These are phyloP conservation scores for Xenopus borealis DNA, from an alignment of 2,113 vertebrate genomes.

Conservation along the genomic window DNA sequence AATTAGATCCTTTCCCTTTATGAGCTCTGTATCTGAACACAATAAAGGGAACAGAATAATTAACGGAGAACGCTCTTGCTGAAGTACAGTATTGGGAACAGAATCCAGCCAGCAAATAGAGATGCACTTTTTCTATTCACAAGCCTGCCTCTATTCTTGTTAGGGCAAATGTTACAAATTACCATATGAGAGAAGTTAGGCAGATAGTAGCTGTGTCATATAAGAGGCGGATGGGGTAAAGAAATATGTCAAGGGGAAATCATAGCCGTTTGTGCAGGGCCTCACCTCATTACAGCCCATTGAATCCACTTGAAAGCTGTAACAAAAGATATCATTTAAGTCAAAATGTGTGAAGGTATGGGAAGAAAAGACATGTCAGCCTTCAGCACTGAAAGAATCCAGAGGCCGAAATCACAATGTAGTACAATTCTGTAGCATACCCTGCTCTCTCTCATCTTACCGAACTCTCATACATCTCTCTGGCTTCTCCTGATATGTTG, in stretches of 20 bases:
- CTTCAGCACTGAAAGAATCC: constrained; percentile 16
- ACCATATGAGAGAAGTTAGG: too few relatives aligned
- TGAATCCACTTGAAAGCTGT: background rate
- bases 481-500: constrained; percentile 36
- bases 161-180: too few relatives aligned
- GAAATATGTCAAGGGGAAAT: background rate
- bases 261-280: background rate
- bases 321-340: constrained; percentile 7
- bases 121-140: too few relatives aligned
- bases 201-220: too few relatives aligned
- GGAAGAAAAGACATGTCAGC: constrained; percentile 11
- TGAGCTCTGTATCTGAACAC: too few relatives aligned
- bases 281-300: constrained; percentile 8
- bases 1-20: too few relatives aligned
- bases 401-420: constrained; percentile 4
- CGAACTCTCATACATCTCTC: constrained; percentile 42
- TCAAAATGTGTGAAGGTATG: constrained; percentile 20
- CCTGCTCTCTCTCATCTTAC: constrained; percentile 29
- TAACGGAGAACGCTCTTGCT: too few relatives aligned
- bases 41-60: too few relatives aligned
- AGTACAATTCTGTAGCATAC: background rate
- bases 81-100: too few relatives aligned
- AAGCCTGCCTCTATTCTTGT: too few relatives aligned
- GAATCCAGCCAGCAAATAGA: too few relatives aligned
- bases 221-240: background rate